Base-by-base conservation (phyloP, 2,888 invertebrate genomes). In the Lomographa bimaculata region DNA sequence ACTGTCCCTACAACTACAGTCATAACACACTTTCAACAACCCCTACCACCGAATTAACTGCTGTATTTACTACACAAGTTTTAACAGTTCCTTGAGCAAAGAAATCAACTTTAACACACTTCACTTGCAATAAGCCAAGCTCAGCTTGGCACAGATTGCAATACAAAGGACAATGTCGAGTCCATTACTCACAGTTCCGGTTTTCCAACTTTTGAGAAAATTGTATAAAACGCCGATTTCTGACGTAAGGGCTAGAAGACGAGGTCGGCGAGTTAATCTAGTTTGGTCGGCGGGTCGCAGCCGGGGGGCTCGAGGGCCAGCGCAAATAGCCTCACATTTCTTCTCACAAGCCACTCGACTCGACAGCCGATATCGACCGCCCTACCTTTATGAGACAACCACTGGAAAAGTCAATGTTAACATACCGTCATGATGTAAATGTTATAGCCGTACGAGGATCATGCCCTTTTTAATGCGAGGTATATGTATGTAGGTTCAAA, bases 281-380 rank as follows among this genome's bases (percentile, higher is more conserved):
- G 80, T 82, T 81, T 72, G 72, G 66, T 65, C 64, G 58, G 57
- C 56, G 64, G 61, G 55, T 57, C 57, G 60, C 56, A 58, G 57
- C 52, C 58, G 45, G 64, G 77, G 78, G 68, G 57, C 76, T 79
- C 60, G 60, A 75, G 62, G 68, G 70, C 70, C 60, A 71, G 64
- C 67, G 69, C 72, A 76, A 84, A 83, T 81, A 81, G 78, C 78
- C 65, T 63, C 75, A 70, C 79, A 80, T 79, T 79, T 82, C 79
- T 82, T 76, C 66, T 57, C 64, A 64, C 71, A 69, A 64, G 64
- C 72, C 74, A 70, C 79, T 82, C 57, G 58, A 76, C 60, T 61
- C 73, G 73, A 79, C 76, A 73, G 71, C 63, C 74, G 64, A 78
- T 80, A 79, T 77, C 73, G 71, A 70, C 64, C 69, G 54, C 66